Percentiles rank a stretch among this genome's conserved stretches.
phyloP scores from a whole-genome alignment of 2,888 invertebrate species.

The Melipona beecheii region DNA sequence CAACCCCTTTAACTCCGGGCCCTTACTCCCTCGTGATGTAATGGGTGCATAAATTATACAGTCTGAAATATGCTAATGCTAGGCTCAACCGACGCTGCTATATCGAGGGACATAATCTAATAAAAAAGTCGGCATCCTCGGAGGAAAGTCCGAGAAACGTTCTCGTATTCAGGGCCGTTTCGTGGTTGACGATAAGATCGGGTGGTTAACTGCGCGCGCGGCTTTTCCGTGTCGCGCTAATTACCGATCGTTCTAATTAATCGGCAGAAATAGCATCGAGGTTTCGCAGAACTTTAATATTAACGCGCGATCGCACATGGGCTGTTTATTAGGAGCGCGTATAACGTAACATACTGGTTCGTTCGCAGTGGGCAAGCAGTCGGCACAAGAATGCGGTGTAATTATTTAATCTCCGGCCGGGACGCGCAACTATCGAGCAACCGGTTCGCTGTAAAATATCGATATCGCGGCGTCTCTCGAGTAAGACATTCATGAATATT shows the following conservation, averaged over 20 bases:
- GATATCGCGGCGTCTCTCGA: conserved; percentile 30
- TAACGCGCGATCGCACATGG: neutral
- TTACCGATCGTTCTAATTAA: conserved; percentile 44
- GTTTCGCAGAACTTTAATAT: conserved; percentile 24
- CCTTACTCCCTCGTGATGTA: conserved; percentile 60
- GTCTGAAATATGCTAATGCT: conserved; percentile 72
- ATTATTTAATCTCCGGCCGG: conserved; percentile 49
- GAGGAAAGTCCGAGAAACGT: conserved; percentile 50
- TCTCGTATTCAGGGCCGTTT: conserved; percentile 5
- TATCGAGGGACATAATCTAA: conserved; percentile 64
- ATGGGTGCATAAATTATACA: conserved; percentile 74
- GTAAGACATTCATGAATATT: conserved; percentile 63
- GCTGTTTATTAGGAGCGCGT: conserved; percentile 16
- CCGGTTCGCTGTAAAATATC: conserved; percentile 53
- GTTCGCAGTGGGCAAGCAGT: conserved; percentile 3
- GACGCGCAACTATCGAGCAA: conserved; percentile 36
- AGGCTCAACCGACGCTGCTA: conserved; percentile 60
- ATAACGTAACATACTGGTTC: neutral
- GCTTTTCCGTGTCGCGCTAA: conserved; percentile 40
- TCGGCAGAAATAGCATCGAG: conserved; percentile 17
- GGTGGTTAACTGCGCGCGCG: neutral
- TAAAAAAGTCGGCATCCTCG: conserved; percentile 59
- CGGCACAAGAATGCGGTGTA: conserved; percentile 36
- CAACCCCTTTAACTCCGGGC: conserved; percentile 65
- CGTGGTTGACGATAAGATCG: conserved; percentile 40